These are phyloP conservation scores for Corythoichthys intestinalis DNA, from an alignment of 2,113 vertebrate species.

Conservation along the genomic window DNA sequence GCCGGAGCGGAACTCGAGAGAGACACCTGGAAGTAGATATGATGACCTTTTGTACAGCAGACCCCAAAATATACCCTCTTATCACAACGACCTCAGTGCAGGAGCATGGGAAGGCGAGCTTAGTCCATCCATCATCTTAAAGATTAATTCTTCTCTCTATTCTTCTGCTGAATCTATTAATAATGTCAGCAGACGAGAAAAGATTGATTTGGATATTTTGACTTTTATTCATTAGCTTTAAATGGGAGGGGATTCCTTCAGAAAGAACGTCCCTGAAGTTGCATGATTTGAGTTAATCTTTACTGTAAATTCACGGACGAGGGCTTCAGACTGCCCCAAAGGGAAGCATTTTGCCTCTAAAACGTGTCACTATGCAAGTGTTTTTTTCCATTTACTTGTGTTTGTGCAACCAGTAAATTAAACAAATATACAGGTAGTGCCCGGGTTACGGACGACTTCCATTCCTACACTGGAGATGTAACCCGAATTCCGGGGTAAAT, in stretches of 20 bases:
- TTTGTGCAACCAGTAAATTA: too few species aligned
- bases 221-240: constrained; percentile 72
- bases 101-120: constrained; percentile 70
- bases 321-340: too few species aligned
- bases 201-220: constrained; percentile 75
- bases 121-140: constrained; percentile 73
- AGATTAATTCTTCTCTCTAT: constrained; percentile 72
- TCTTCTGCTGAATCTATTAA: constrained; percentile 74
- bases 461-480: too few species aligned
- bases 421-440: too few species aligned
- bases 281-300: too few species aligned
- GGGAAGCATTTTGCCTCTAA: too few species aligned
- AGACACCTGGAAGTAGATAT: constrained; percentile 71
- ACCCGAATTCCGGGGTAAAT: too few species aligned
- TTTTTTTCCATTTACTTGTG: too few species aligned
- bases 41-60: constrained; percentile 67
- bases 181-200: constrained; percentile 63
- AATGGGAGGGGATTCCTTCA: constrained; percentile 49
- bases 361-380: too few species aligned
- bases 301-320: too few species aligned
- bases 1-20: constrained; percentile 55
- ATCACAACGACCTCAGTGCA: constrained; percentile 73
- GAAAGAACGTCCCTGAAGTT: constrained; percentile 35
- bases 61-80: constrained; percentile 71
- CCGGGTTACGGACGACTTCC: too few species aligned